phyloP scores from a whole-genome alignment of 2,113 vertebrate genomes.

The Zosterops borbonicus region DNA sequence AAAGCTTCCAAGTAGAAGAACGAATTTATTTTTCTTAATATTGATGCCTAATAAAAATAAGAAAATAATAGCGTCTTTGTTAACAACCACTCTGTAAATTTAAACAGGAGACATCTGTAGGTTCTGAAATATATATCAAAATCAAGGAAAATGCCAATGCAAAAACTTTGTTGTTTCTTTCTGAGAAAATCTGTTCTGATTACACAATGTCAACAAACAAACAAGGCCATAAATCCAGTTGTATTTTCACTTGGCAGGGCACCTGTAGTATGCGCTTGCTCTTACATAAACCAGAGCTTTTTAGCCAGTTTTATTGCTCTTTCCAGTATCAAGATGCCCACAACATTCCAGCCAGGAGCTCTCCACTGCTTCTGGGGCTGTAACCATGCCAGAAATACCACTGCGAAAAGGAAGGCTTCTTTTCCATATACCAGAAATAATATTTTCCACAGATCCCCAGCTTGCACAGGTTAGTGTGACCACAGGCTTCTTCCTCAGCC shows the following conservation, averaged over 20 bases:
- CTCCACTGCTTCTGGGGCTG: constrained; percentile 19
- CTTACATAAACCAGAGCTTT: constrained; percentile 53
- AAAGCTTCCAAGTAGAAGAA: background rate
- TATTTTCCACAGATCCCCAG: constrained; percentile 41
- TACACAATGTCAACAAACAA: constrained; percentile 55
- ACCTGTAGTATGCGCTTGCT: constrained; percentile 22
- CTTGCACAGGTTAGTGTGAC: constrained; percentile 51
- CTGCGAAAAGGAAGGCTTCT: background rate
- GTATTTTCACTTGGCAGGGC: constrained; percentile 36
- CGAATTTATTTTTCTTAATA: background rate
- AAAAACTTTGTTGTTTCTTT: background rate
- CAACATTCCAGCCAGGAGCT: constrained; percentile 24
- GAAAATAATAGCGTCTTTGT: background rate
- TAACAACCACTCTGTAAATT: background rate
- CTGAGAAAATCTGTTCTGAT: constrained; percentile 17
- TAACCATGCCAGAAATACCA: constrained; percentile 43
- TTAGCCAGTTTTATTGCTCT: constrained; percentile 22
- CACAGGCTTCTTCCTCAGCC: constrained; percentile 51
- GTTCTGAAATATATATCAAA: background rate
- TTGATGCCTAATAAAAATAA: background rate
- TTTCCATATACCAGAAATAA: constrained; percentile 23
- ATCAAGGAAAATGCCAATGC: background rate
- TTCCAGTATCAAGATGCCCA: constrained; percentile 6
- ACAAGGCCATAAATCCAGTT: constrained; percentile 33
- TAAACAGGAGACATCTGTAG: background rate